Percentiles rank a stretch among this genome's conserved stretches.
phyloP scores from a whole-genome alignment of 2,888 invertebrate species.

The Thyatira batis region DNA sequence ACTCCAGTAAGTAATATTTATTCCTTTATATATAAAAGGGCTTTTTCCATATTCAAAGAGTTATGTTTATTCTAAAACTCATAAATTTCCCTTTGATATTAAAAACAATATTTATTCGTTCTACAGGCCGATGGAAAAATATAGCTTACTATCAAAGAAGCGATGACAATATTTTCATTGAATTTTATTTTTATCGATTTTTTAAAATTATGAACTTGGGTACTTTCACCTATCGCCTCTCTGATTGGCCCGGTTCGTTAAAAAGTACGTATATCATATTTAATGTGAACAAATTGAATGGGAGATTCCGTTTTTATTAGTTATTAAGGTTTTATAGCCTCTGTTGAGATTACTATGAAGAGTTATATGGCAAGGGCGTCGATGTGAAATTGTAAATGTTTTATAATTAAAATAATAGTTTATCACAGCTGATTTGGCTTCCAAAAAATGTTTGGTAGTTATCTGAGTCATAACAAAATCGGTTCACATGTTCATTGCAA shows the following conservation, averaged over 20 bases:
- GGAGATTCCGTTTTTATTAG: conserved; percentile 16
- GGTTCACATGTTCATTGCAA: no score
- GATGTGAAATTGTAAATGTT: neutral
- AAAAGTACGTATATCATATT: conserved; percentile 24
- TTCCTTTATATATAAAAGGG: neutral
- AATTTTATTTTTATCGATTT: neutral
- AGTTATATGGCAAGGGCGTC: conserved; percentile 8
- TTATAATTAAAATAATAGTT: neutral
- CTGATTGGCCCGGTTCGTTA: conserved; percentile 26
- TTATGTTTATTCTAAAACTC: neutral
- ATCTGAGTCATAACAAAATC: no score
- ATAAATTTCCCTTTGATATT: neutral
- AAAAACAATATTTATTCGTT: neutral
- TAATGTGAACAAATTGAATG: conserved; percentile 29
- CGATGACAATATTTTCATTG: neutral
- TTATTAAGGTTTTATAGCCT: conserved; percentile 19
- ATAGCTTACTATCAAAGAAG: neutral
- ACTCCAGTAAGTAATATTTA: no score
- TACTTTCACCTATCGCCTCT: conserved; percentile 17
- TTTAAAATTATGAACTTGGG: neutral
- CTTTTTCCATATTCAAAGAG: neutral
- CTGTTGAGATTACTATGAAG: conserved; percentile 12
- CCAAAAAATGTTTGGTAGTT: no score
- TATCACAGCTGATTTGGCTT: neutral
- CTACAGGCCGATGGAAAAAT: neutral